Base-by-base conservation (phyloP, 2,797 vertebrate genomes). In the Thamnophis elegans region DNA sequence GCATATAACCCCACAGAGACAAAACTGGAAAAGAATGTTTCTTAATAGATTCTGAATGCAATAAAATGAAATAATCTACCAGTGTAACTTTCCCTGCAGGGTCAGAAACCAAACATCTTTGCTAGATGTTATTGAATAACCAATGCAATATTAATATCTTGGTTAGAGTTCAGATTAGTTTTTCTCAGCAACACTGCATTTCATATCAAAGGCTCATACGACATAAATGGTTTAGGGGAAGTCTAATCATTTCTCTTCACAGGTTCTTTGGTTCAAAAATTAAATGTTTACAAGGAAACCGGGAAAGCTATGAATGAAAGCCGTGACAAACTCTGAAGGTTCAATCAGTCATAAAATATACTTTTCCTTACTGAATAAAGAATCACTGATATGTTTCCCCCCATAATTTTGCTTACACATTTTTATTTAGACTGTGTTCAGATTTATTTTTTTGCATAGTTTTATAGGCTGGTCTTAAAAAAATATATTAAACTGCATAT, bases 301-400 rank as follows among this genome's bases (percentile, higher is more conserved):
- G 9, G 20, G 36, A 82, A 47, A 82, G 36, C 42, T 82, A 5
- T 82, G 36, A 22, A 82, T 42, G 42, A 82, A 82, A 82, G 42
- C 42, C 9, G 5, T 47, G 73, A 25, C 20, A 47, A 47, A 47
- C 36, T 82, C 73, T 47, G 73, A 82, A 82, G 36, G 20, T 47
- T 82, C 73, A 82, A 82, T 82, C 73, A 82, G n/a, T 56, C 54
- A 55, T 88, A 88, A 88, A 90, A 89, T 60, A 89, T 53, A 90
- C 89, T 36, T 58, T 32, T n/a, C 26, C 47, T 59, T 28, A 36
- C 60, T 59, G 60, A 68, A 59, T 12, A 47, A 82, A 82, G 73
- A 47, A 82, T 82, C 20, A 47, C 36, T 82, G 73, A 82, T 82
- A 82, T 11, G 42, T 47, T 82, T 82, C 12, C 1, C 36, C 42